Evolutionary conservation across 2,888 invertebrate species (phyloP).

Genomic region (Andrena praecox): DNA sequence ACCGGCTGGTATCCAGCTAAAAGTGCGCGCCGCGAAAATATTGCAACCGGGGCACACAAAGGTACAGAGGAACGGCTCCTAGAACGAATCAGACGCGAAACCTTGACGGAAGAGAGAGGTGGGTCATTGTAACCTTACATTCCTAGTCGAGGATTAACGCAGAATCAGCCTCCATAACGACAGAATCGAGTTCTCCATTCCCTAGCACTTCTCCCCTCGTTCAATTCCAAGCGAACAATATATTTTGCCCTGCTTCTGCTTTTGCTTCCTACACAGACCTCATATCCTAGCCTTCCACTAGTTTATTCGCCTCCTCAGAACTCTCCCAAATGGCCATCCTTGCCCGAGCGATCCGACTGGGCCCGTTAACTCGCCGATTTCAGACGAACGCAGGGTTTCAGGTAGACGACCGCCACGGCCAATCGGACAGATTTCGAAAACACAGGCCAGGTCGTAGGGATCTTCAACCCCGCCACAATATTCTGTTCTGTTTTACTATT

Average conservation of each 20-base stretch:
- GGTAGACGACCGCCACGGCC: background rate
- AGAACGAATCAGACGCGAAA: background rate
- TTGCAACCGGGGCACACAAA: background rate
- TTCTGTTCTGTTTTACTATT: too few relatives aligned
- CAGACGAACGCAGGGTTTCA: background rate
- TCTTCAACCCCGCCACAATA: too few relatives aligned
- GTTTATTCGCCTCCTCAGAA: background rate
- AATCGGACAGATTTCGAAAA: background rate
- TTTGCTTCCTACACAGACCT: too few relatives aligned
- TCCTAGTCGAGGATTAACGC: background rate
- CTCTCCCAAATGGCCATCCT: background rate
- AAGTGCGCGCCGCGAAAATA: background rate
- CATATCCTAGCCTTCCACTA: too few relatives aligned
- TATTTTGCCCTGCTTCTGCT: too few relatives aligned
- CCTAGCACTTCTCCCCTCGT: too few relatives aligned
- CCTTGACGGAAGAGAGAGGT: conserved; percentile 1
- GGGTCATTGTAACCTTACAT: too few relatives aligned
- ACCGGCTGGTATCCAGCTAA: background rate
- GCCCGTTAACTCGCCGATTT: background rate
- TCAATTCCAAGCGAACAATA: too few relatives aligned
- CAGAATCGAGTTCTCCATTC: too few relatives aligned
- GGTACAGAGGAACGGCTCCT: background rate
- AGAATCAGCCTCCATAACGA: too few relatives aligned
- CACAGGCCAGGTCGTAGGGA: background rate
- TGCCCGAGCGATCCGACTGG: background rate